phyloP scores from a whole-genome alignment of 2,888 invertebrate genomes.

The Tipula unca region DNA sequence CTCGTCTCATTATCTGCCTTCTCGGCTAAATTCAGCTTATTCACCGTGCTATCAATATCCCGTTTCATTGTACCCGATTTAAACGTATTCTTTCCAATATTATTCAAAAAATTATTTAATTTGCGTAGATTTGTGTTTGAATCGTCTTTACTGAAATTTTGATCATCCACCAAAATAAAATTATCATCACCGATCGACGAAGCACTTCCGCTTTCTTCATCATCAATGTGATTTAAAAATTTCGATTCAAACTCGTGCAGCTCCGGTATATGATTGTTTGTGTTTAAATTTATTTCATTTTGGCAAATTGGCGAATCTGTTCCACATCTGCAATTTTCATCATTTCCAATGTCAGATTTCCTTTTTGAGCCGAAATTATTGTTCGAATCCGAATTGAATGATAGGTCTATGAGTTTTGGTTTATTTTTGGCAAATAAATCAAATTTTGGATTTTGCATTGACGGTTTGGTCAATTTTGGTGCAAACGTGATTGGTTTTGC shows the following conservation, averaged over 20 bases:
- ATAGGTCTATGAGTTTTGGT: not conserved
- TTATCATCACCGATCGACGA: not conserved
- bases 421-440: not conserved
- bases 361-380: not conserved
- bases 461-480: not conserved
- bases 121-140: not conserved
- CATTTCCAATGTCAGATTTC: not conserved
- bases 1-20: conserved; percentile 22
- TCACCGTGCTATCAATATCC: not conserved
- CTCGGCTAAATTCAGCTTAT: not conserved
- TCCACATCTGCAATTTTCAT: not conserved
- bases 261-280: not conserved
- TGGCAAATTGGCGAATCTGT: not conserved
- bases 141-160: not conserved
- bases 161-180: not conserved
- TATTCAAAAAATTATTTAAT: not conserved
- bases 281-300: not conserved
- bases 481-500: not conserved
- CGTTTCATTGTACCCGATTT: not conserved
- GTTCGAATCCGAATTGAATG: not conserved
- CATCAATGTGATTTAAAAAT: not conserved
- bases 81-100: not conserved
- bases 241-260: not conserved
- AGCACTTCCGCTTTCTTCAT: not conserved
- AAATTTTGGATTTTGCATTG: not conserved